phyloP scores from a whole-genome alignment of 1,140 invertebrate genomes.

The Achroia grisella region DNA sequence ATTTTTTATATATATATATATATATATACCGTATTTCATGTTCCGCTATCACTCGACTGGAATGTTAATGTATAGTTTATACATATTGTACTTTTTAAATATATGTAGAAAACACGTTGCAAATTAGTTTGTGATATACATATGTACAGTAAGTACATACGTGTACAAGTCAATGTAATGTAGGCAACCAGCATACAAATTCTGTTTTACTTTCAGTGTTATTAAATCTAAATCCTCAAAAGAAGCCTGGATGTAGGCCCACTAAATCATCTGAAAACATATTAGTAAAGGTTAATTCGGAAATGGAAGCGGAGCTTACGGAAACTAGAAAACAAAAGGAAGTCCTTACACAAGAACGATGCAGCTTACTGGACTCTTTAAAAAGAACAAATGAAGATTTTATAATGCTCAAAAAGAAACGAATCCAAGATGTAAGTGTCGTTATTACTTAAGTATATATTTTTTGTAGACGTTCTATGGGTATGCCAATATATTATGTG shows the following conservation, averaged over 20 bases:
- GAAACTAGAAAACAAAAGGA: constrained; percentile 74
- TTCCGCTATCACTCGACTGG: no score
- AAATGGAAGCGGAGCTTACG: constrained; percentile 55
- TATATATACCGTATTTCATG: no score
- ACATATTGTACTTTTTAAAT: no score
- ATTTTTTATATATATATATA: not conserved
- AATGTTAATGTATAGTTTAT: no score
- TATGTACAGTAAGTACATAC: no score
- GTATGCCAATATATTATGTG: no score
- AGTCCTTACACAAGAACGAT: constrained; percentile 76
- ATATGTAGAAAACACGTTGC: no score
- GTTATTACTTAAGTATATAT: constrained; percentile 2
- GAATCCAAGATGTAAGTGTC: constrained; percentile 81
- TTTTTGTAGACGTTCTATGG: no score
- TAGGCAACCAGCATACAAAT: no score
- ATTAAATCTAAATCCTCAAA: constrained; percentile 69
- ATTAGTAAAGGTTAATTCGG: constrained; percentile 65
- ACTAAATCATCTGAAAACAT: constrained; percentile 67
- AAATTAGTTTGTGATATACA: no score
- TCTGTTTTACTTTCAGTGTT: constrained; percentile 48
- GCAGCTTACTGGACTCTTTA: constrained; percentile 74
- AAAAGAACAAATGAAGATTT: constrained; percentile 82
- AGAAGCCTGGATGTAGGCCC: constrained; percentile 52
- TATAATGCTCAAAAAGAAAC: constrained; percentile 81
- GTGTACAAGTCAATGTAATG: no score